Evolutionary conservation across 2,113 vertebrate species (phyloP).

Genomic region (Dipodomys ordii): DNA sequence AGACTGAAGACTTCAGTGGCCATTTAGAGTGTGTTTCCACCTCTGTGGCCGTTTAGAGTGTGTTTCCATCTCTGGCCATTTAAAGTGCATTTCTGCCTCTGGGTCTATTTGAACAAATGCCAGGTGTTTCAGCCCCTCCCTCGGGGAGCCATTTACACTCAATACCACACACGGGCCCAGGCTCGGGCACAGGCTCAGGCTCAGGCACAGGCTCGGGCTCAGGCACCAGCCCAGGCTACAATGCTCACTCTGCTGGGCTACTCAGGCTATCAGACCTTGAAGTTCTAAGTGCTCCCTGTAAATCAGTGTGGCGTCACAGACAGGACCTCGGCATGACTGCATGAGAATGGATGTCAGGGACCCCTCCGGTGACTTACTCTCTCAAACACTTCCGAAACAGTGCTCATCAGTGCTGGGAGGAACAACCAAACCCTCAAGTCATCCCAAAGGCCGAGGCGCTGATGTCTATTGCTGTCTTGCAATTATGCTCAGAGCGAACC

Average conservation of each 20-base stretch:
- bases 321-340: not conserved
- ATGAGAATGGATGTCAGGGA: accelerated
- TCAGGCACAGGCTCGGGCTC: too few species aligned
- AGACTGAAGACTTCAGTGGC: not conserved
- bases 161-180: too few species aligned
- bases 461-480: accelerated
- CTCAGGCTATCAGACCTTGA: not conserved
- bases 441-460: not conserved
- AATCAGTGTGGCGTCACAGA: not conserved
- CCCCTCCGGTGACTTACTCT: not conserved
- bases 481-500: not conserved
- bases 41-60: not conserved
- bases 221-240: too few species aligned
- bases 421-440: accelerated
- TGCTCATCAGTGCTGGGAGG: accelerated
- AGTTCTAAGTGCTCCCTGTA: not conserved
- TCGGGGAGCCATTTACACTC: accelerated
- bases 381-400: not conserved
- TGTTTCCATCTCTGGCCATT: not conserved
- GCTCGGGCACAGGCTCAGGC: too few species aligned
- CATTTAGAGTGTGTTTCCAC: not conserved
- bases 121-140: not conserved
- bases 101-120: not conserved
- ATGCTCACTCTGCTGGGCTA: accelerated
- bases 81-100: too few species aligned